Evolutionary conservation across 2,113 vertebrate species (phyloP), one percentile per base, ranked within the genome.

Genomic region (Elanus axillaris): DNA sequence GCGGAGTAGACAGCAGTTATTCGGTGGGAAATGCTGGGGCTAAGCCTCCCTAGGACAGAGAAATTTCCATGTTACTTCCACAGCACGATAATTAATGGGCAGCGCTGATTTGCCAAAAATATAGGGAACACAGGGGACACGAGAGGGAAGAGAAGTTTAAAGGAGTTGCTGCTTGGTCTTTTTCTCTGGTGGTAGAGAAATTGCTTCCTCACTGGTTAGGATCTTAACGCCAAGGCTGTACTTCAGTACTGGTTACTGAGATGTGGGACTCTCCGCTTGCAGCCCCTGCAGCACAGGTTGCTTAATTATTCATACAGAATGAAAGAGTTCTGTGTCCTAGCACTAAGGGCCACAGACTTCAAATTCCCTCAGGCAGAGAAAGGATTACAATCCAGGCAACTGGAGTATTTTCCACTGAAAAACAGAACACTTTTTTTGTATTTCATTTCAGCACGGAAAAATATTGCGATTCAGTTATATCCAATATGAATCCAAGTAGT

Each of bases 111-210:
- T 75, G 20, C 4, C 62, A 53, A 80, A 89, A 91, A 88, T 34
- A 52, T 0, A 6, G 23, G 19, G 6, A 86, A 64, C 25, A 32
- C 0, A 19, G 7, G 3, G 27, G 38, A 67, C 15, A 55, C 0
- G 0, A 63, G 11, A 38, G 13, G 4, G 47, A 83, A 63, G 16
- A 78, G 26, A 64, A 52, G 13, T 38, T 64, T 64, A 79, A 63
- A 68, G 13, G 23, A 64, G n/a, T 29, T 79, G 13, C 60, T 88
- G 32, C n/a, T 79, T 74, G 8, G 9, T 59, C 78, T 63, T 40
- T 16, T 55, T 14, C 38, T 82, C 43, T 60, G 62, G 17, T 47
- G 20, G 23, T 15, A 59, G 43, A 92, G 48, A 63, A 91, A 43
- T 21, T 47, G 4, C 20, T 73, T 42, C 3, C 5, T 62, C 9